Evolutionary conservation across 2,113 vertebrate species (phyloP), one percentile per base, ranked within the genome.

Genomic region (Arenaria interpres): DNA sequence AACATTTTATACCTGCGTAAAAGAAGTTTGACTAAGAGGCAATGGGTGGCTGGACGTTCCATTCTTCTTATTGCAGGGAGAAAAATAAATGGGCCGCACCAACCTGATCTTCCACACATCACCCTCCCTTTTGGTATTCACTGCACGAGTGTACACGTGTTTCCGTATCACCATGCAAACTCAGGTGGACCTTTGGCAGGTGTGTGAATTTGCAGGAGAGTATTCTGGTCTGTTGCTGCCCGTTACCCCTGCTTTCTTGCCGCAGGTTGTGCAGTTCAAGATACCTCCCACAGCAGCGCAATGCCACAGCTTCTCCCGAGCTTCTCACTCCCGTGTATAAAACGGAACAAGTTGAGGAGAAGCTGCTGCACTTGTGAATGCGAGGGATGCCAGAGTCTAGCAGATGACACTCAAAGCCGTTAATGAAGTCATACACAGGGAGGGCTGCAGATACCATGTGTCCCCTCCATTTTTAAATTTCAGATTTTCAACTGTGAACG

Each of bases 201-300:
- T 69, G 37, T 6, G 46, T 6, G 57, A 13, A 3, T 9, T 12
- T 23, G 35, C 73, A 53, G 48, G 33, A 73, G 7, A 45, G 21
- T 1, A 0, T 3, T 12, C 3, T 1, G 14, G 11, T 12, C n/a
- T 54, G 19, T 5, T 48, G 45, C 24, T 4, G 2, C 14, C 45
- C 32, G 4, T 23, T 13, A 10, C 19, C 9, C 30, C 63, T 12
- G 50, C 39, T 16, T 21, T 50, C 51, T 39, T 51, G 24, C 3
- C 51, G 22, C 73, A 71, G 60, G 12, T 83, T 10, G 9, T 13
- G 56, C 20, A 27, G 33, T 24, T 48, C 45, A n/a, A 22, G 57
- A 1, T 63, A 19, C 6, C 35, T 37, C 53, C 64, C 19, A 39
- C 19, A 72, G 75, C 35, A 18, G 12, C 22, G 24, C 71, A 66